Evolutionary conservation across 2,888 invertebrate genomes (phyloP).

Genomic region (Drosophila subquinaria): DNA sequence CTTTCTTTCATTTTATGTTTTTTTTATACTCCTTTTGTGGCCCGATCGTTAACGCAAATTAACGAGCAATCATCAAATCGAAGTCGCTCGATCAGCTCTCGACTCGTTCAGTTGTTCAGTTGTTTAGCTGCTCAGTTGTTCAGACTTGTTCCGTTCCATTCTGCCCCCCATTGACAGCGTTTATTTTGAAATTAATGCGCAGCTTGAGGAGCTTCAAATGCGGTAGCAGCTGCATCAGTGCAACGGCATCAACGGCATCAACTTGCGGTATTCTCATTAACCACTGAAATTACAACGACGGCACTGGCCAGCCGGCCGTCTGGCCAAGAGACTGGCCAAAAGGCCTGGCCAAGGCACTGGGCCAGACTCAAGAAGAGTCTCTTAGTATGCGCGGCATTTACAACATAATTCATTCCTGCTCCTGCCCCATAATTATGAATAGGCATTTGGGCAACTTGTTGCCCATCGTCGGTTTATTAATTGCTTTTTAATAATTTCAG

Average conservation of each 20-base stretch:
- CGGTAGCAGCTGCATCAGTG: slow-evolving; percentile 66
- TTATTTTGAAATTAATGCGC: slow-evolving; percentile 75
- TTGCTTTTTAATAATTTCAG: slow-evolving; percentile 78
- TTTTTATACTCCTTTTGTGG: slow-evolving; percentile 15
- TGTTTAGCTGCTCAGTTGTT: background rate
- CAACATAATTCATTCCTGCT: slow-evolving; percentile 76
- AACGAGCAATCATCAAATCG: slow-evolving; percentile 83
- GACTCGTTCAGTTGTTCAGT: background rate
- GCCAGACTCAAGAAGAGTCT: background rate
- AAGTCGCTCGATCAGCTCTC: slow-evolving; percentile 48
- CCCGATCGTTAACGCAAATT: slow-evolving; percentile 82
- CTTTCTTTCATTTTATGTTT: slow-evolving; percentile 1
- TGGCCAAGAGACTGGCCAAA: slow-evolving; percentile 15
- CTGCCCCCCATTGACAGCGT: slow-evolving; percentile 59
- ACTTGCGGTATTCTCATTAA: slow-evolving; percentile 78
- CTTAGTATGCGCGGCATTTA: slow-evolving; percentile 75
- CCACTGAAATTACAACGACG: slow-evolving; percentile 74
- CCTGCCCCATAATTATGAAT: slow-evolving; percentile 70
- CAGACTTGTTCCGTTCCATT: slow-evolving; percentile 4
- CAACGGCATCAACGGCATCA: slow-evolving; percentile 31
- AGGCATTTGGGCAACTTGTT: slow-evolving; percentile 68
- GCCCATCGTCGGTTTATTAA: slow-evolving; percentile 65
- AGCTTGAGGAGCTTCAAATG: slow-evolving; percentile 45
- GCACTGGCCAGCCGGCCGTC: slow-evolving; percentile 28
- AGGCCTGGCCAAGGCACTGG: slow-evolving; percentile 2